phyloP scores from a whole-genome alignment of 1,140 invertebrate genomes.

The Neodiprion lecontei region DNA sequence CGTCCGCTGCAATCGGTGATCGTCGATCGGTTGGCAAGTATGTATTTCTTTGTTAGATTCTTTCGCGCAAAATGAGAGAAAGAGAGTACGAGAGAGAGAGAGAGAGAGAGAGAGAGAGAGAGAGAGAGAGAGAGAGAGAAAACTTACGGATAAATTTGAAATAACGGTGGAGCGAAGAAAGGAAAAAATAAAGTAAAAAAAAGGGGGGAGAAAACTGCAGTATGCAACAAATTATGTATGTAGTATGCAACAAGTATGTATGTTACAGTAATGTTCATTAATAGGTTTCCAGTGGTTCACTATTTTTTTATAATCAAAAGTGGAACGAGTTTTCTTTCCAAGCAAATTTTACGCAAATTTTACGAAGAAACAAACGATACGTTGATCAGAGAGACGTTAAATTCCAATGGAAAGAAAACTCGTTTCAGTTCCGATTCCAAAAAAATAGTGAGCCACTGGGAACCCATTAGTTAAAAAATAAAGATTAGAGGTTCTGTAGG shows the following conservation, averaged over 20 bases:
- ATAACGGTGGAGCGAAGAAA: constrained; percentile 18
- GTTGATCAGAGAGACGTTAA: not conserved
- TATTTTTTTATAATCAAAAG: too few relatives aligned
- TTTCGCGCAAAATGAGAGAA: too few relatives aligned
- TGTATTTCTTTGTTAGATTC: too few relatives aligned
- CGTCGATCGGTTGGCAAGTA: too few relatives aligned
- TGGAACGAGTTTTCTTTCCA: too few relatives aligned
- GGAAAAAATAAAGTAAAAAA: constrained; percentile 6
- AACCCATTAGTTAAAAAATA: not conserved
- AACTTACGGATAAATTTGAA: constrained; percentile 18
- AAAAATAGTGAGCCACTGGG: too few relatives aligned
- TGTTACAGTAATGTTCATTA: constrained; percentile 8
- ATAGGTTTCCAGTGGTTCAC: not conserved
- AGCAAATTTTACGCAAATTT: not conserved
- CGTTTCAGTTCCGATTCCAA: too few relatives aligned
- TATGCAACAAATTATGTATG: not conserved
- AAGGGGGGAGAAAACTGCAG: not conserved
- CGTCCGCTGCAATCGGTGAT: too few relatives aligned
- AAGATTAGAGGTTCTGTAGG: too few relatives aligned
- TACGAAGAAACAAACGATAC: constrained; percentile 21
- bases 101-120: too few relatives aligned
- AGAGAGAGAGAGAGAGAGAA: not conserved
- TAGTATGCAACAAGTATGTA: not conserved
- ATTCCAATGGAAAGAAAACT: too few relatives aligned
- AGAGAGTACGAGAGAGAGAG: too few relatives aligned